phyloP scores from a whole-genome alignment of 2,113 vertebrate species.

The Chamaea fasciata region DNA sequence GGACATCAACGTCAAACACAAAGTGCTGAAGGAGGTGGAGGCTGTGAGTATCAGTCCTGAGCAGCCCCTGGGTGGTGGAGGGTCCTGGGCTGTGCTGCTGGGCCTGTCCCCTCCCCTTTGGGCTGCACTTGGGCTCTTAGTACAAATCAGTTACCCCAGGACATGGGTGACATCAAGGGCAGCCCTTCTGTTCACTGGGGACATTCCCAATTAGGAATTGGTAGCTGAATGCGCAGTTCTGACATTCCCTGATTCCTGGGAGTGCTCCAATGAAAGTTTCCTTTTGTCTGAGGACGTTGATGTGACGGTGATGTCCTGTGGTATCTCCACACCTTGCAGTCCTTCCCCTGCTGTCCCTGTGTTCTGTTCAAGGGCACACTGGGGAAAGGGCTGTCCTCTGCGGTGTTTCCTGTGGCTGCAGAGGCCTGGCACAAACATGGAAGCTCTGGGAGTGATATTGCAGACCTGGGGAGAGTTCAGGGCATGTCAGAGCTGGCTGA shows the following conservation, averaged over 20 bases:
- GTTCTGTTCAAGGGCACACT: neutral
- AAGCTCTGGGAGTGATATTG: accelerated
- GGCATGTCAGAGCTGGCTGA: neutral
- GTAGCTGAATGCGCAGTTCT: neutral
- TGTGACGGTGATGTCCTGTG: neutral
- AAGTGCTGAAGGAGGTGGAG: constrained; percentile 91
- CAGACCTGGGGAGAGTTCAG: neutral
- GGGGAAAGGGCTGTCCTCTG: neutral
- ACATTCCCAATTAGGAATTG: neutral
- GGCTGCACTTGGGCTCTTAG: neutral
- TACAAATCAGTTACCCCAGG: neutral
- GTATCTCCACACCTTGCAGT: neutral
- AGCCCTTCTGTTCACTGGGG: neutral
- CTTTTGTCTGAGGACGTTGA: accelerated
- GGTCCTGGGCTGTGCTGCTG: neutral
- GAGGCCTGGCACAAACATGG: neutral
- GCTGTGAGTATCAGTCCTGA: constrained; percentile 76
- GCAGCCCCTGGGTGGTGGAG: neutral
- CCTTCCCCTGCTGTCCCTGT: neutral
- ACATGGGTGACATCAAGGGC: neutral
- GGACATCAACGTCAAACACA: constrained; percentile 89
- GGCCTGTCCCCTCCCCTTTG: neutral
- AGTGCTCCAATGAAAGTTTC: neutral
- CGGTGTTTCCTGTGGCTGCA: neutral
- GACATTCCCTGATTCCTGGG: neutral